Percentiles rank a stretch among this genome's conserved stretches.
These are phyloP conservation scores for Cydia strobilella DNA, from an alignment of 1,140 invertebrate genomes.

Conservation along the genomic window DNA sequence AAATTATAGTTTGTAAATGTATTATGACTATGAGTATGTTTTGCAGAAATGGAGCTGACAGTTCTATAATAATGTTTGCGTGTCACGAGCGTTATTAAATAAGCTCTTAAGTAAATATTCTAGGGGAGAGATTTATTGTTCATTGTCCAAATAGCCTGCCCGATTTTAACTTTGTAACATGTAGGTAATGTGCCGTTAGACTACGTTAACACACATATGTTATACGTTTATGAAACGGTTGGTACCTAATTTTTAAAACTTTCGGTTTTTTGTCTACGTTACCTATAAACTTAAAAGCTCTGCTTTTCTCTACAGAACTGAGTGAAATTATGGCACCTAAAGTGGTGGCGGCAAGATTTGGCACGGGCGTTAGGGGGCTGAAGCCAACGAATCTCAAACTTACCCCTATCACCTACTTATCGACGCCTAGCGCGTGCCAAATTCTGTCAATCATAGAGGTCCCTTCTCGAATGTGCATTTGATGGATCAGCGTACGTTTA, in stretches of 20 bases:
- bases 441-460: slow-evolving; percentile 26
- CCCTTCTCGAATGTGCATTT: not conserved
- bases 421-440: slow-evolving; percentile 20
- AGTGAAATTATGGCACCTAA: not conserved
- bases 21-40: slow-evolving; percentile 13
- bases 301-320: slow-evolving; percentile 1
- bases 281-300: not conserved
- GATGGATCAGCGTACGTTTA: not conserved
- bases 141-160: no score
- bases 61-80: not conserved
- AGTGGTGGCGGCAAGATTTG: slow-evolving; percentile 10
- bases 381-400: slow-evolving; percentile 10
- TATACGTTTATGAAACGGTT: no score
- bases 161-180: no score
- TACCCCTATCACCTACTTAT: slow-evolving; percentile 10
- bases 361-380: slow-evolving; percentile 8
- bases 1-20: slow-evolving; percentile 15
- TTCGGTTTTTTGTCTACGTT: not conserved
- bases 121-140: not conserved
- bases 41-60: slow-evolving; percentile 21
- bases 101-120: not conserved
- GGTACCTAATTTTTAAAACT: no score
- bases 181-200: no score
- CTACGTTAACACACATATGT: no score
- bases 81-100: not conserved